Evolutionary conservation across 2,888 invertebrate species (phyloP).

Genomic region (Campaea margaritaria): DNA sequence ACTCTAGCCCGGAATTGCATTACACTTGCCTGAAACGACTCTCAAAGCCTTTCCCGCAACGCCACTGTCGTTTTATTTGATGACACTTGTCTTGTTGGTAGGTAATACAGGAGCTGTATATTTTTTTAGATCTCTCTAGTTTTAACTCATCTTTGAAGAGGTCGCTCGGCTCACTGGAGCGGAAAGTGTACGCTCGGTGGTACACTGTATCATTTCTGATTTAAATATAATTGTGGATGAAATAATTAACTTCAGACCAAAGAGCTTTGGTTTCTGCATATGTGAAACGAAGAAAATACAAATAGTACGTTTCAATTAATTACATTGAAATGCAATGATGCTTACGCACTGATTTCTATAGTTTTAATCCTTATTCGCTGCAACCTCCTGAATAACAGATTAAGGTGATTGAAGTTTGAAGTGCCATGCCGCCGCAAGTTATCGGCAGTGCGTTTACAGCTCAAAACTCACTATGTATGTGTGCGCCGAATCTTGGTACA

Average conservation of each 20-base stretch:
- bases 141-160: slow-evolving; percentile 40
- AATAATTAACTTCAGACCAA: slow-evolving; percentile 26
- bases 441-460: too few species aligned
- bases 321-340: too few species aligned
- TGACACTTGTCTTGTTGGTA: slow-evolving; percentile 55
- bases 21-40: slow-evolving; percentile 69
- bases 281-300: too few species aligned
- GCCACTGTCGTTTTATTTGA: slow-evolving; percentile 67
- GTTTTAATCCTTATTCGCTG: too few species aligned
- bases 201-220: neutral
- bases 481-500: neutral
- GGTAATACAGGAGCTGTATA: slow-evolving; percentile 59
- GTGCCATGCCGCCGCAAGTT: too few species aligned
- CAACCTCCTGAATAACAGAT: too few species aligned
- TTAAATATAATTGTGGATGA: neutral
- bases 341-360: too few species aligned
- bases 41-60: slow-evolving; percentile 63
- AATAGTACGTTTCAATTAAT: too few species aligned
- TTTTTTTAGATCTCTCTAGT: slow-evolving; percentile 44
- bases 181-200: neutral
- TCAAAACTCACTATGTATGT: too few species aligned
- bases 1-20: slow-evolving; percentile 71
- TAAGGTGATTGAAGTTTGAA: too few species aligned
- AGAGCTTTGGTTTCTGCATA: too few species aligned
- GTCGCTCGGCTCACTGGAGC: slow-evolving; percentile 12